These are phyloP conservation scores for Lepidurus apus DNA, from an alignment of 1,140 invertebrate species.

Conservation along the genomic window DNA sequence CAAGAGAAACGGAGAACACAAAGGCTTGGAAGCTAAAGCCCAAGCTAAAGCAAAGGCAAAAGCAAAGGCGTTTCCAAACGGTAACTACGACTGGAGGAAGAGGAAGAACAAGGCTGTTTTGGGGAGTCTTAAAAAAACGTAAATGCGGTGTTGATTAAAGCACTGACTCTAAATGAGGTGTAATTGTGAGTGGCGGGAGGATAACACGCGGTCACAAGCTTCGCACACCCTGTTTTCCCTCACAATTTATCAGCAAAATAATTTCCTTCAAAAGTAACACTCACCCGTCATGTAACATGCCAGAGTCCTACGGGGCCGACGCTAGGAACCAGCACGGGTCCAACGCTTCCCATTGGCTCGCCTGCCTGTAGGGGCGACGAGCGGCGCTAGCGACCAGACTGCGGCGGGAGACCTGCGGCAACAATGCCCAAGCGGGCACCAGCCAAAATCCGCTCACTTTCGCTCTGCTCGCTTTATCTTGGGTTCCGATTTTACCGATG, in stretches of 20 bases:
- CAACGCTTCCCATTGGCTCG: constrained; percentile 38
- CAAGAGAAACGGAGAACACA: background rate
- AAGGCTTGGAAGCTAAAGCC: background rate
- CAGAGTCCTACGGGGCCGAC: constrained; percentile 49
- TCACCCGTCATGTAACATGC: constrained; percentile 53
- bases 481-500: too few relatives aligned
- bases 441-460: background rate
- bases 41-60: background rate
- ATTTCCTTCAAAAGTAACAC: constrained; percentile 51
- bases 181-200: constrained; percentile 16
- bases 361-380: constrained; percentile 37
- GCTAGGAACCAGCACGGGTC: constrained; percentile 37
- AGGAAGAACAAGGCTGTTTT: background rate
- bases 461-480: too few relatives aligned
- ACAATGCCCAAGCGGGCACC: background rate
- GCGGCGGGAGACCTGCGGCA: background rate
- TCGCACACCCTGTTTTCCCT: constrained; percentile 45
- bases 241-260: constrained; percentile 52
- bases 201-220: constrained; percentile 27
- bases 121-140: background rate
- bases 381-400: constrained; percentile 32
- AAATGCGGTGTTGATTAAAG: background rate
- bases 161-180: constrained; percentile 14
- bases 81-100: background rate
- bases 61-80: constrained; percentile 6